Base-by-base conservation (phyloP, 2,888 invertebrate species). In the Thymelicus acteon region DNA sequence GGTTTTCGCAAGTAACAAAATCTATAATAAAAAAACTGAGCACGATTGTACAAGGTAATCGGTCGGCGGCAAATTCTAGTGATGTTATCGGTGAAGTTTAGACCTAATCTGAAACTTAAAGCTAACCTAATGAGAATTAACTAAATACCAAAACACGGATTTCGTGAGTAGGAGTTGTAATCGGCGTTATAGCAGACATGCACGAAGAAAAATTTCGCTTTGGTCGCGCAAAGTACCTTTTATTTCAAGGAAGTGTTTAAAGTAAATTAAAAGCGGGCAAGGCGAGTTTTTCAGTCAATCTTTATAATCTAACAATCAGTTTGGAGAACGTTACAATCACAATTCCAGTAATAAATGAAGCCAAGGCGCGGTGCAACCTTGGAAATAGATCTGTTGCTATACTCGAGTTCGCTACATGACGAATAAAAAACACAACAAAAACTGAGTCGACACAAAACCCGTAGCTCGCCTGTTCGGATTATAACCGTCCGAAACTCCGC, bases 401-500 rank as follows among this genome's bases (percentile, higher is more conserved):
- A 81, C 78, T 77, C 80, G 78, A 77, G 85, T 82, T 82, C 79
- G 85, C 84, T 86, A 86, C 84, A 83, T 82, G 85, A 79, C 77
- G 77, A 80, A 76, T 78, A 80, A 91, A 91, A 92, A 91, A 87
- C 76, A 75, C 76, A 82, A 82, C 89, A 92, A 91, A 91, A 91
- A 91, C 83, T 76, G 76, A 84, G 81, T 80, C 82, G 75, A 75
- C 72, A 77, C 78, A 81, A 86, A 57, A 82, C 82, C 82, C 79
- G 82, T 83, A 84, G 85, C 85, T 84, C 82, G 83, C 79, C 83
- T 70, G 87, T 81, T 85, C 85, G 84, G 85, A 87, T 89, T 88
- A 89, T 90, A 89, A 90, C 86, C 86, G 88, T 85, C 83, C 83
- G 77, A 87, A 86, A 86, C 89, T 84, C 85, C 88, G 84, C 89